Evolutionary conservation across 2,888 invertebrate genomes (phyloP), one percentile per base, ranked within the genome.

Genomic region (Platerodrilus igneus): DNA sequence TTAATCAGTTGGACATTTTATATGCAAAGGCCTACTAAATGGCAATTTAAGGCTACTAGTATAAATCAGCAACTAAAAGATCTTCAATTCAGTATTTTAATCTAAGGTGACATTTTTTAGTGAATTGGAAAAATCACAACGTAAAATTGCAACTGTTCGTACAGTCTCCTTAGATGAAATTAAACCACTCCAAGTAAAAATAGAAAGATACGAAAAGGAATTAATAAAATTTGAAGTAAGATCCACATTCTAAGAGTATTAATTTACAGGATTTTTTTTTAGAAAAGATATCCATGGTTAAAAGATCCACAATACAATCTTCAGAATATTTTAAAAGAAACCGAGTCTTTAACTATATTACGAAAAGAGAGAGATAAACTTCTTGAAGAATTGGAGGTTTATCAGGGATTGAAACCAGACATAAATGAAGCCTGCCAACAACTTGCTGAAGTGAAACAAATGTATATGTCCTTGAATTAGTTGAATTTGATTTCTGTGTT

Each of bases 351-450:
- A 28, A 52, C 49, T 38, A 45, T 37, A 17, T 48, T 62, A 33
- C 50, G 53, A 42, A 54, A 56, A 16, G 53, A 58, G 32, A 60
- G 59, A 37, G 55, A 57, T 13, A 52, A 54, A 38, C 51, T 66
- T 40, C 21, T 53, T 10, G 51, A 57, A 39, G 61, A 63, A 45
- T 44, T 63, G 16, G 54, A 53, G 10, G 37, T 48, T 17, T 66
- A 61, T 47, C 47, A 57, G 41, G 59, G 56, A 14, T 47, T 66
- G 15, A 60, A 59, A 47, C 64, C 64, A 11, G 59, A 65, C 47
- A 48, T 66, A 6, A 50, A 50, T 35, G 57, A 62, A 48, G 66
- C 66, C n/a, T 51, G 48, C 13, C 51, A 58, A 48, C 63, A 65
- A 48, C 47, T 65, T 27, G 51, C 52, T 16, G 46, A 55, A 37